Percentiles rank a stretch among this genome's conserved stretches.
Evolutionary conservation across 2,888 invertebrate species (phyloP).

Genomic region (Calameuta filiformis): DNA sequence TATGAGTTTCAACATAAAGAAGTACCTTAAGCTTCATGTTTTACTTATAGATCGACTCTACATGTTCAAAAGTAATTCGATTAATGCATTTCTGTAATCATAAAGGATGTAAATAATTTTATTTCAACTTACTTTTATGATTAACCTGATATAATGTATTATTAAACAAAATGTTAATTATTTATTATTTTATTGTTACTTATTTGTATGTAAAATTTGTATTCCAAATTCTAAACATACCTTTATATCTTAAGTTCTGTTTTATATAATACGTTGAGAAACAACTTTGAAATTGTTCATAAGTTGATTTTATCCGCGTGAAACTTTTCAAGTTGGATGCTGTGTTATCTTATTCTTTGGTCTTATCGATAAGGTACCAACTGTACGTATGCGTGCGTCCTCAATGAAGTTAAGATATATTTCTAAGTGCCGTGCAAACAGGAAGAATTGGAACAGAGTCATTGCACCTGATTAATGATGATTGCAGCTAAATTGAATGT

Average conservation of each 20-base stretch:
- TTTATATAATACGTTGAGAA: not conserved
- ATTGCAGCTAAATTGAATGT: slow-evolving; percentile 35
- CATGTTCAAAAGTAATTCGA: not conserved
- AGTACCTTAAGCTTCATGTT: not conserved
- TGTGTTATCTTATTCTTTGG: not conserved
- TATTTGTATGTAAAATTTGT: not conserved
- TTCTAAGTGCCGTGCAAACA: too few relatives aligned
- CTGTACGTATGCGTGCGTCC: not conserved
- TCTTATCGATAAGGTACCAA: not conserved
- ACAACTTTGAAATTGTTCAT: not conserved
- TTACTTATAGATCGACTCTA: not conserved
- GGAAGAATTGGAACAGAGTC: not conserved
- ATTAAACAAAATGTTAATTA: not conserved
- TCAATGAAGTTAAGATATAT: not conserved
- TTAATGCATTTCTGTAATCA: not conserved
- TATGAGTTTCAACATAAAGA: not conserved
- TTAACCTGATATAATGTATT: not conserved
- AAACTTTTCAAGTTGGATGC: not conserved
- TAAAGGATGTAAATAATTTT: not conserved
- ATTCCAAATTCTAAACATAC: not conserved
- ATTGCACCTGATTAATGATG: slow-evolving; percentile 25
- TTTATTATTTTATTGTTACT: not conserved
- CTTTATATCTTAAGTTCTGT: not conserved
- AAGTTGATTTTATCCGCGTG: not conserved
- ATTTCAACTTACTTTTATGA: not conserved